Evolutionary conservation across 1,140 invertebrate species (phyloP).

Genomic region (Cepaea nemoralis): DNA sequence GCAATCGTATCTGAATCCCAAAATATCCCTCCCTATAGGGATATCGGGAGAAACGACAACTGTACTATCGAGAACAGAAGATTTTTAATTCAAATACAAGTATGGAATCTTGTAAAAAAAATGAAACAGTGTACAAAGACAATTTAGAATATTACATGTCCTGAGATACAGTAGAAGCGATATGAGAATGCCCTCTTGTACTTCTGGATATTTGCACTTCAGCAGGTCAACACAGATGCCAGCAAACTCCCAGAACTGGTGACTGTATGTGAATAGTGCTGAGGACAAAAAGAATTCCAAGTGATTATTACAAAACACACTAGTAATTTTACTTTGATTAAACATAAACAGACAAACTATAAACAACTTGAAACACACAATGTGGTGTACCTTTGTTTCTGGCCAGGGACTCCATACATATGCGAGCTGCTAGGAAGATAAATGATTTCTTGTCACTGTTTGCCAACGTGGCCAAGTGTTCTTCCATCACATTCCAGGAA

Average conservation of each 20-base stretch:
- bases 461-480: slow-evolving; percentile 20
- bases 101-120: too few relatives aligned
- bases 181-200: slow-evolving; percentile 17
- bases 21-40: background rate
- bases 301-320: background rate
- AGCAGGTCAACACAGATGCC: slow-evolving; percentile 24
- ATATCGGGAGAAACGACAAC: too few relatives aligned
- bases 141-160: slow-evolving; percentile 36
- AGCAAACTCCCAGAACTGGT: slow-evolving; percentile 30
- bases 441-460: slow-evolving; percentile 29
- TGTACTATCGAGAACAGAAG: too few relatives aligned
- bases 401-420: slow-evolving; percentile 37
- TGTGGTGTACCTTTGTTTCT: slow-evolving; percentile 32
- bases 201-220: background rate
- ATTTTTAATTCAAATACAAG: too few relatives aligned
- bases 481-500: slow-evolving; percentile 36
- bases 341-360: background rate
- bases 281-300: background rate
- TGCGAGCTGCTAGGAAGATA: slow-evolving; percentile 29
- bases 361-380: background rate
- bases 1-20: background rate
- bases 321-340: background rate
- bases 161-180: slow-evolving; percentile 28
- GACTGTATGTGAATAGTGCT: slow-evolving; percentile 27
- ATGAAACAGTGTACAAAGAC: too few relatives aligned